These are phyloP conservation scores for Garrulus glandarius DNA, from an alignment of 2,797 vertebrate species.

Conservation along the genomic window DNA sequence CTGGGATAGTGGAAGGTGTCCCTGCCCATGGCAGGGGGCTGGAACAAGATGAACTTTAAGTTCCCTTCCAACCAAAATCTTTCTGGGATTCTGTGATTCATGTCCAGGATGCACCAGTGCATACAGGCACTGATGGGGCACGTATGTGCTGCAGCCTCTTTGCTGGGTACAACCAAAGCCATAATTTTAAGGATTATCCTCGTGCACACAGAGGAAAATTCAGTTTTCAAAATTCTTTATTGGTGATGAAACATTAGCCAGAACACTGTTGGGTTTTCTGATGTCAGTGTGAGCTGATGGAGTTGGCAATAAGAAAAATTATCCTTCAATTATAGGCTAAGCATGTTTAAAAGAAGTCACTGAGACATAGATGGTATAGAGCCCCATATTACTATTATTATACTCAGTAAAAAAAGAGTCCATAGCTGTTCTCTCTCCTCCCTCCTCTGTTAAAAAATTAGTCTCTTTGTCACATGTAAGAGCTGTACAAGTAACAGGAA, in stretches of 20 bases:
- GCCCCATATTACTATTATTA: not conserved
- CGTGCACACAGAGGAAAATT: not conserved
- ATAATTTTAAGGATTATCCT: constrained; percentile 29
- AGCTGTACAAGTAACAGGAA: constrained; percentile 45
- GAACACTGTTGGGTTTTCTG: constrained; percentile 34
- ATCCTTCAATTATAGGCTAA: constrained; percentile 36
- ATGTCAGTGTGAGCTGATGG: constrained; percentile 46
- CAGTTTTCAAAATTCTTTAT: constrained; percentile 31
- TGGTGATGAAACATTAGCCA: not conserved
- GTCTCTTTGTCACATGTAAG: constrained; percentile 36
- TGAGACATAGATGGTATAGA: not conserved
- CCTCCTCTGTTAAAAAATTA: constrained; percentile 39
- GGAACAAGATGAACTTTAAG: not conserved
- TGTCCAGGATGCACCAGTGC: not conserved
- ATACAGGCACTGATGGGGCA: not conserved
- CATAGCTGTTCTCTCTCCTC: not conserved
- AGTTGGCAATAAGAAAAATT: constrained; percentile 32
- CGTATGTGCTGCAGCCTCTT: not conserved
- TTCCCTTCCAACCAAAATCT: not conserved
- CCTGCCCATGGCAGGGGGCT: not conserved
- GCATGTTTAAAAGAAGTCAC: not conserved
- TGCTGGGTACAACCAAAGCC: not conserved
- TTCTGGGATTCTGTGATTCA: not conserved
- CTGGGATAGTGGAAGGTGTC: not conserved
- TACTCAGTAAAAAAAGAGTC: not conserved